phyloP scores from a whole-genome alignment of 2,797 vertebrate species.

The Notamacropus eugenii region DNA sequence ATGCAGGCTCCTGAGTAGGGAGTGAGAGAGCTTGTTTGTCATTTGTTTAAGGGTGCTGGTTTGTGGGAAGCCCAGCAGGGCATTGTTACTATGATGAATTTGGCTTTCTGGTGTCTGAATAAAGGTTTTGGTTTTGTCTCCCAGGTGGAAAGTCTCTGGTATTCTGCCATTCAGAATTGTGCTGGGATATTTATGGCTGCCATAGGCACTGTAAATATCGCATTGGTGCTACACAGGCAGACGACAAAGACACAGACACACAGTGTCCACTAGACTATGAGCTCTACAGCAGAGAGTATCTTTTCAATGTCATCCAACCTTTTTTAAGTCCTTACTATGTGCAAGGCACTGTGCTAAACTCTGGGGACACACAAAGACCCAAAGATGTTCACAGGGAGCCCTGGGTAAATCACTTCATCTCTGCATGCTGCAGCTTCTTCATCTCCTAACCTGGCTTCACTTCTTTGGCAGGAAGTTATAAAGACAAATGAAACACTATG shows the following conservation, averaged over 20 bases:
- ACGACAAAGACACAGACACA: background rate
- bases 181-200: no score
- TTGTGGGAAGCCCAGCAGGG: no score
- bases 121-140: no score
- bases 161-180: no score
- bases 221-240: background rate
- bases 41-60: no score
- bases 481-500: background rate
- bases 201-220: no score
- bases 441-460: background rate
- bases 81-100: no score
- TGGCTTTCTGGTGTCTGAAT: no score
- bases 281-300: background rate
- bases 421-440: background rate
- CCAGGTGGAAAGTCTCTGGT: no score
- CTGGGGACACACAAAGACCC: background rate
- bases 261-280: background rate
- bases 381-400: background rate
- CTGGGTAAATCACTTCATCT: background rate
- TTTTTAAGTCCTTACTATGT: background rate
- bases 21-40: no score
- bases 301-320: background rate
- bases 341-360: background rate
- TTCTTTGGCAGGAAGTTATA: background rate
- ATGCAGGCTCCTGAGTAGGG: no score